A percentile compares a stretch with the other conserved stretches of the same genome.
phyloP scores from a whole-genome alignment of 2,113 vertebrate genomes.

The Brachyhypopomus occidentalis region DNA sequence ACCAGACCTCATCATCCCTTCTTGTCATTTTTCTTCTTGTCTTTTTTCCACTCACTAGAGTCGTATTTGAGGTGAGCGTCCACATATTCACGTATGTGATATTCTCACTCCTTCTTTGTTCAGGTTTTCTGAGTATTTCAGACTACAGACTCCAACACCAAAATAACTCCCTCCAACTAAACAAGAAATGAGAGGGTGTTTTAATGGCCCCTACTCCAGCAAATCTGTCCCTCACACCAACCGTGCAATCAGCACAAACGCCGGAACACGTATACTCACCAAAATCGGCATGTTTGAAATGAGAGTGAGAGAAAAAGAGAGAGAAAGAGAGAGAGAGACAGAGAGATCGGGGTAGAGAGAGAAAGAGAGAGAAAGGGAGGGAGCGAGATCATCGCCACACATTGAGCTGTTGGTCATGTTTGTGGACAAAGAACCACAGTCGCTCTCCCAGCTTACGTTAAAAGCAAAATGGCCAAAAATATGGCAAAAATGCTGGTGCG shows the following conservation, averaged over 20 bases:
- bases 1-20: background rate
- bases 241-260: conserved; percentile 49
- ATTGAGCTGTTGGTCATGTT: conserved; percentile 61
- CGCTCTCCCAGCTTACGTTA: conserved; percentile 61
- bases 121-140: conserved; percentile 21
- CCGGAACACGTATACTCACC: conserved; percentile 26
- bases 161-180: conserved; percentile 49
- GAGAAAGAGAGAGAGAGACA: background rate
- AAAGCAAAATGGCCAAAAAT: conserved; percentile 61
- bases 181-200: conserved; percentile 55
- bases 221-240: conserved; percentile 46
- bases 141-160: conserved; percentile 25
- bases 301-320: background rate
- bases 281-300: conserved; percentile 20
- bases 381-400: conserved; percentile 62
- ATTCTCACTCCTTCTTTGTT: conserved; percentile 36
- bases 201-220: conserved; percentile 33
- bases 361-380: conserved; percentile 60
- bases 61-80: background rate
- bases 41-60: background rate
- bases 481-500: conserved; percentile 72
- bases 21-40: background rate
- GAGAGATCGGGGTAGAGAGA: conserved; percentile 15
- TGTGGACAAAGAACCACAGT: conserved; percentile 70
- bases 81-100: conserved; percentile 8